Percentiles rank a stretch among this genome's conserved stretches.
Conservation (phyloP, 53 echinoderm and acorn worm genomes). For the Astropecten irregularis region DNA sequence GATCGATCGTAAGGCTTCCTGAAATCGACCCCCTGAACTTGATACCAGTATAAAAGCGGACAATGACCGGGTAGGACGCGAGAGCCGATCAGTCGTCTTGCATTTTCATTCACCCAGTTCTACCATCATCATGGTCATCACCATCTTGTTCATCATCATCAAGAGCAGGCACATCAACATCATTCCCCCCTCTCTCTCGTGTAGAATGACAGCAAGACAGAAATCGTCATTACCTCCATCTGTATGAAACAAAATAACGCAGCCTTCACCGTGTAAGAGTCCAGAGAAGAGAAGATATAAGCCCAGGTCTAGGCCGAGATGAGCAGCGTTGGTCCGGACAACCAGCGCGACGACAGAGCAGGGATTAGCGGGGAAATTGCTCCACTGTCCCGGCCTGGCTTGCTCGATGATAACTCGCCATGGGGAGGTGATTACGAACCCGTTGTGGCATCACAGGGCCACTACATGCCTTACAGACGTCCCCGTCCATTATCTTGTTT, state of each 20-base stretch:
- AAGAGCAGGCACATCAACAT: no score
- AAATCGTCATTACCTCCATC: conserved; percentile 44
- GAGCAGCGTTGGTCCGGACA: no score
- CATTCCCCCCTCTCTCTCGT: no score
- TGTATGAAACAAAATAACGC: no score
- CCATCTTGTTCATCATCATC: no score
- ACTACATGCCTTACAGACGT: no score
- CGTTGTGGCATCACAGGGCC: background rate
- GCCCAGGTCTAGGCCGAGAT: no score
- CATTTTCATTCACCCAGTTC: background rate
- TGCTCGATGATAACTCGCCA: background rate
- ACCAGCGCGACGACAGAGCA: conserved; percentile 37
- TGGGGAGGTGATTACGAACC: conserved; percentile 2
- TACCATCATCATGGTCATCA: conserved; percentile 9
- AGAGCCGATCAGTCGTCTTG: background rate
- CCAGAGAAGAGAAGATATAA: no score
- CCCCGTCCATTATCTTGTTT: conserved; percentile 23
- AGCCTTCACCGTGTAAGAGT: no score
- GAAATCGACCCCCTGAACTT: no score
- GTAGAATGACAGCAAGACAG: conserved; percentile 12
- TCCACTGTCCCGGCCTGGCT: conserved; percentile 27
- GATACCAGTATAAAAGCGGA: no score
- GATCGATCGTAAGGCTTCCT: no score
- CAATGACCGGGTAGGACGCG: conserved; percentile 22
- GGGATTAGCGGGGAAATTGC: conserved; percentile 54